phyloP scores from a whole-genome alignment of 2,113 vertebrate genomes.

The Salvelinus sp. region DNA sequence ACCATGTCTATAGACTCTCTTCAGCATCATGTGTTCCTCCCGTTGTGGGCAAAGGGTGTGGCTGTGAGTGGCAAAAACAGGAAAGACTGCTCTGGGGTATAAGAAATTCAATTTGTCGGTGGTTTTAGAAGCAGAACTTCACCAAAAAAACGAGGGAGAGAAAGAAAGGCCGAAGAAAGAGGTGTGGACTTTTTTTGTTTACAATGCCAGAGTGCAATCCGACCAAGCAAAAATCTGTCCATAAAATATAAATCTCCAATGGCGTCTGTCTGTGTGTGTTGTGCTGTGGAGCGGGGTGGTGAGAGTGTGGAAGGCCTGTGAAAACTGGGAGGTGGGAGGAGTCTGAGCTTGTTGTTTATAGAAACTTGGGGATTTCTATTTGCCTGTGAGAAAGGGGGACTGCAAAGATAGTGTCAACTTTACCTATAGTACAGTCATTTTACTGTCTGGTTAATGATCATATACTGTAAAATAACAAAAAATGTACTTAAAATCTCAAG shows the following conservation, averaged over 20 bases:
- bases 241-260: constrained; percentile 40
- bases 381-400: neutral
- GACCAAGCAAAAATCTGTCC: constrained; percentile 52
- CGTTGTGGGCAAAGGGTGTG: constrained; percentile 47
- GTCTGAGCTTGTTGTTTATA: constrained; percentile 1
- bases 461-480: neutral
- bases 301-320: constrained; percentile 3
- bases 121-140: constrained; percentile 29
- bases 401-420: neutral
- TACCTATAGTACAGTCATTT: neutral
- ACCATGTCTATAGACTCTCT: constrained; percentile 38
- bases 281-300: neutral
- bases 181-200: constrained; percentile 53
- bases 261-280: constrained; percentile 13
- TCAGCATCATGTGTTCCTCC: constrained; percentile 32
- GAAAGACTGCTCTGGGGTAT: constrained; percentile 47
- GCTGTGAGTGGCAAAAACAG: constrained; percentile 51
- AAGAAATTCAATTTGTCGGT: constrained; percentile 38
- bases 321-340: constrained; percentile 23
- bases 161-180: no score
- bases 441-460: neutral
- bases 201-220: constrained; percentile 41
- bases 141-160: constrained; percentile 25
- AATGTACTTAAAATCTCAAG: no score
- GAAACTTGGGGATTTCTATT: neutral